Conservation (phyloP, 2,888 invertebrate genomes). For the Drosophila koepferae region DNA sequence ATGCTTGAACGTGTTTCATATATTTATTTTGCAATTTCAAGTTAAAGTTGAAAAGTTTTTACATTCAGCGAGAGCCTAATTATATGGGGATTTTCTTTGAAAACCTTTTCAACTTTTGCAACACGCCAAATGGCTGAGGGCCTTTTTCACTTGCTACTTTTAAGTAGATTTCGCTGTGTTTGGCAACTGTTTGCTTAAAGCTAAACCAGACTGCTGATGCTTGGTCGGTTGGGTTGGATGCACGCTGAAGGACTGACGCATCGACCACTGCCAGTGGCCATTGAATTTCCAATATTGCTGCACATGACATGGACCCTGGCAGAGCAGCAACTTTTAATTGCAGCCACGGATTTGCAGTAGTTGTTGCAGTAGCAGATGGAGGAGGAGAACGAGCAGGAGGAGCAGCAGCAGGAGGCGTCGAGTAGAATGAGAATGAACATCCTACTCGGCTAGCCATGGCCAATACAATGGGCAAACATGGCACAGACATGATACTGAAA, state of each 20-base stretch:
- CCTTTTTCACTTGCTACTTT: slow-evolving; percentile 12
- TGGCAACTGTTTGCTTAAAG: slow-evolving; percentile 38
- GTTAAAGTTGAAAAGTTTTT: slow-evolving; percentile 4
- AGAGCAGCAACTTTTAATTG: slow-evolving; percentile 71
- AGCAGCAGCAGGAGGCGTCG: neutral
- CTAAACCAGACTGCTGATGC: slow-evolving; percentile 12
- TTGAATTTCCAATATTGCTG: slow-evolving; percentile 53
- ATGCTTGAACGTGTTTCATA: neutral
- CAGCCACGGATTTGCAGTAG: slow-evolving; percentile 60
- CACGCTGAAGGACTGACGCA: slow-evolving; percentile 13
- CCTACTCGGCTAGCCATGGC: slow-evolving; percentile 20
- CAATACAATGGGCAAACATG: slow-evolving; percentile 53
- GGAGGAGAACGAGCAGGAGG: neutral
- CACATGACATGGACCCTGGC: slow-evolving; percentile 48
- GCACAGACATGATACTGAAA: slow-evolving; percentile 11
- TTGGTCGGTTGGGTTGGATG: neutral
- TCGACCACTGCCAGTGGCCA: slow-evolving; percentile 35
- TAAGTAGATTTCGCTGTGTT: slow-evolving; percentile 33
- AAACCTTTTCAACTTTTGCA: slow-evolving; percentile 16
- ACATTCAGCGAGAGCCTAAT: slow-evolving; percentile 13
- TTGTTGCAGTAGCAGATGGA: slow-evolving; percentile 20
- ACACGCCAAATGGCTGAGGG: slow-evolving; percentile 13
- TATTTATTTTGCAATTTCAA: neutral
- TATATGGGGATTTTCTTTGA: slow-evolving; percentile 27
- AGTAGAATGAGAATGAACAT: slow-evolving; percentile 4